Conservation (phyloP, 1,140 invertebrate genomes). For the Melitaea cinxia region DNA sequence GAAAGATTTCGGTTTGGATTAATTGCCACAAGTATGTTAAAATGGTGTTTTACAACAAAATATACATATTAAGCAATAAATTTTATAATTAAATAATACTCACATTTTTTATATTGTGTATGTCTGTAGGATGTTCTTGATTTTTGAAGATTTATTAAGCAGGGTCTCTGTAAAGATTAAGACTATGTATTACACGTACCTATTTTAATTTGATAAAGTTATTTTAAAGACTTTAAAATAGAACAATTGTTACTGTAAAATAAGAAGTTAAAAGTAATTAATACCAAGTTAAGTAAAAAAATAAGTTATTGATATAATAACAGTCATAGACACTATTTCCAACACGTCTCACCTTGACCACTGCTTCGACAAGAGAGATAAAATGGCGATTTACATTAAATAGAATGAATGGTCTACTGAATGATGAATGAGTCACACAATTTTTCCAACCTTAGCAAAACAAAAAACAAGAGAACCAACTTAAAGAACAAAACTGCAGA, state of each 20-base stretch:
- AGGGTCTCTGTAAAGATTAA: constrained; percentile 63
- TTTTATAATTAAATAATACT: constrained; percentile 41
- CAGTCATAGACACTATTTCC: not conserved
- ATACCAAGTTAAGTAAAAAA: constrained; percentile 5
- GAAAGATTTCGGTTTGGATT: too few relatives aligned
- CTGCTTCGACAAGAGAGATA: constrained; percentile 66
- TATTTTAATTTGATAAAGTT: not conserved
- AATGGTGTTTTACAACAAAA: not conserved
- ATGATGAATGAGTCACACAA: constrained; percentile 22
- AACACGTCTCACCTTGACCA: constrained; percentile 71
- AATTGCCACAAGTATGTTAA: too few relatives aligned
- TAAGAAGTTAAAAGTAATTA: not conserved
- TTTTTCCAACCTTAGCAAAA: too few relatives aligned
- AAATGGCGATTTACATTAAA: constrained; percentile 17
- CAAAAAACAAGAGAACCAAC: too few relatives aligned
- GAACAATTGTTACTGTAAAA: not conserved
- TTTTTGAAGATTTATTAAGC: constrained; percentile 59
- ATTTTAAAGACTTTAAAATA: not conserved
- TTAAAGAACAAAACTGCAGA: too few relatives aligned
- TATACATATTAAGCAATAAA: not conserved
- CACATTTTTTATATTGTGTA: constrained; percentile 52
- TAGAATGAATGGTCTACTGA: not conserved
- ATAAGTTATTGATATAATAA: not conserved
- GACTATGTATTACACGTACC: too few relatives aligned
- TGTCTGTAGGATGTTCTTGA: constrained; percentile 55